phyloP scores from a whole-genome alignment of 2,888 invertebrate species.

The Alloscopus bannaensis region DNA sequence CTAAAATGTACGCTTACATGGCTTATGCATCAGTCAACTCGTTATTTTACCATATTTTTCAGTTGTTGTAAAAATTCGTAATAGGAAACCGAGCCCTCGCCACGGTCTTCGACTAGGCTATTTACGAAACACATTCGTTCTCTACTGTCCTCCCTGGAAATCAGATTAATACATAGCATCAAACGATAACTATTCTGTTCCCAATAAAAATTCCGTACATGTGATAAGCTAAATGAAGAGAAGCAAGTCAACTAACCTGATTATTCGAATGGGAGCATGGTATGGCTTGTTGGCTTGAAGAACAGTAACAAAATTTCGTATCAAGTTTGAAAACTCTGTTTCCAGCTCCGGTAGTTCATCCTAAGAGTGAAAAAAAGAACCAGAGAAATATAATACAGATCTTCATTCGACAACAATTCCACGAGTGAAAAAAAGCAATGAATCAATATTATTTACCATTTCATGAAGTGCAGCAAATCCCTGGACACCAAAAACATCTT shows the following conservation, averaged over 20 bases:
- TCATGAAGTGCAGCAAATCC: conserved; percentile 86
- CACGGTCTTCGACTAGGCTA: conserved; percentile 93
- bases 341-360: conserved; percentile 86
- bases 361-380: conserved; percentile 75
- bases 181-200: neutral
- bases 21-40: conserved; percentile 53
- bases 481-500: conserved; percentile 86
- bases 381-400: neutral
- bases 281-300: conserved; percentile 91
- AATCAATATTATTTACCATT: conserved; percentile 75
- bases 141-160: conserved; percentile 92
- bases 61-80: conserved; percentile 98
- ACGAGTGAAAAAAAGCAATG: neutral
- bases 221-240: no score
- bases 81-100: conserved; percentile 95
- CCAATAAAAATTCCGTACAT: no score
- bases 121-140: conserved; percentile 88
- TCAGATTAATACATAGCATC: conserved; percentile 37
- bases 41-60: conserved; percentile 90
- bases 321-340: conserved; percentile 83
- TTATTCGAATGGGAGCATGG: conserved; percentile 85
- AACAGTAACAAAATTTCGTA: conserved; percentile 87
- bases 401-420: conserved; percentile 1
- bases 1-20: no score
- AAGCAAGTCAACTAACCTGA: conserved; percentile 85